A percentile compares a stretch with the other conserved stretches of the same genome.
Conservation (phyloP, 2,113 vertebrate species). For the Peromyscus maniculatus region DNA sequence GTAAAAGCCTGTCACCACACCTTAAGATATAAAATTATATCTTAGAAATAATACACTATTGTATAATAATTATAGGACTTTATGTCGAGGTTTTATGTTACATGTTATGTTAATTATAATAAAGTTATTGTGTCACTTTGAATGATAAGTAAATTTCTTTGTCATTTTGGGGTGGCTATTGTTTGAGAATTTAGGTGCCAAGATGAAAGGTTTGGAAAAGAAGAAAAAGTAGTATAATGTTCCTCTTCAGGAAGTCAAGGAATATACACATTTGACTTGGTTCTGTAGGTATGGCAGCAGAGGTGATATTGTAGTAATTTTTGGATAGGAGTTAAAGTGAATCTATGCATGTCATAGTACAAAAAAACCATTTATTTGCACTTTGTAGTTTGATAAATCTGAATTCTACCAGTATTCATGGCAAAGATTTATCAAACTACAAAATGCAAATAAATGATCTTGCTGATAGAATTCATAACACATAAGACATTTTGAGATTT, state of each 20-base stretch:
- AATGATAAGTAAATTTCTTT: background rate
- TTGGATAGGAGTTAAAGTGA: background rate
- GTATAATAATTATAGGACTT: background rate
- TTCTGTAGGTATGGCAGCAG: too few species aligned
- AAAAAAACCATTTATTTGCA: background rate
- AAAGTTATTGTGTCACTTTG: background rate
- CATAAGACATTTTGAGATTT: background rate
- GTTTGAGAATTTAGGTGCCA: background rate
- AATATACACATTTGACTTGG: background rate
- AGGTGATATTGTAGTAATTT: background rate
- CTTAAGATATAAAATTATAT: background rate
- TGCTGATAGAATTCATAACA: background rate
- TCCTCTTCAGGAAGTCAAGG: background rate
- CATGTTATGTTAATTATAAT: background rate
- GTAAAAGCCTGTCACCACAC: background rate
- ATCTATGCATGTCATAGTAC: background rate
- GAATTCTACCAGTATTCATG: background rate
- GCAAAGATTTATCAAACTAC: background rate
- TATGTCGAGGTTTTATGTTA: background rate
- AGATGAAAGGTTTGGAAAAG: background rate
- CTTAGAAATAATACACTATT: background rate
- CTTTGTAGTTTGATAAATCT: background rate
- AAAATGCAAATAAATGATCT: background rate
- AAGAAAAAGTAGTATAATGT: background rate
- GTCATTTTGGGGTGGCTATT: background rate